Evolutionary conservation across 2,888 invertebrate species (phyloP).

Genomic region (Caenorhabditis panamensis): DNA sequence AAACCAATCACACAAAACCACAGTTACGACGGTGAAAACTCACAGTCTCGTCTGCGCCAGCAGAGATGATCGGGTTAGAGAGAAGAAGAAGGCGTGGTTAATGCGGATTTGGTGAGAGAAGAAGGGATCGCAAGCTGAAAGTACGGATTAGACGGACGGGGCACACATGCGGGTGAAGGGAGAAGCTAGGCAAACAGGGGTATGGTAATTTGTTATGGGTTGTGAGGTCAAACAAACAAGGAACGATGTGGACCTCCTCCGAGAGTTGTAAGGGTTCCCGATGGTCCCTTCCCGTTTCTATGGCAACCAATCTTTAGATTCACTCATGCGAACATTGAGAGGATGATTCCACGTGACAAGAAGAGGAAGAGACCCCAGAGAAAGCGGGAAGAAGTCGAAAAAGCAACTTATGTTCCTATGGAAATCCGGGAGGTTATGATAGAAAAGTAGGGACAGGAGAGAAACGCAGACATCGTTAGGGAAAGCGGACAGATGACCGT

Average conservation of each 20-base stretch:
- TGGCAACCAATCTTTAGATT: no score
- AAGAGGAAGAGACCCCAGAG: no score
- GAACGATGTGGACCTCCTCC: no score
- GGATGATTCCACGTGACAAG: no score
- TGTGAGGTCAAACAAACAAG: no score
- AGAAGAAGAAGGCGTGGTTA: constrained; percentile 25
- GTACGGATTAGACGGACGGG: constrained; percentile 31
- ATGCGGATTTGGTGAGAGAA: constrained; percentile 39
- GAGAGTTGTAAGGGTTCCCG: no score
- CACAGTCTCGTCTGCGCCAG: constrained; percentile 5
- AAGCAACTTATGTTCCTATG: constrained; percentile 4
- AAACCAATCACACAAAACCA: constrained; percentile 7
- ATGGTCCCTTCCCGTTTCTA: no score
- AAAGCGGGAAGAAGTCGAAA: no score
- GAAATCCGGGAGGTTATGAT: background rate
- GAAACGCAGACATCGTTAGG: constrained; percentile 9
- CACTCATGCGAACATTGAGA: no score
- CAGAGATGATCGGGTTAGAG: background rate
- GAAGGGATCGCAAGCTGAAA: constrained; percentile 16
- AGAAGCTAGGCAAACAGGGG: constrained; percentile 15
- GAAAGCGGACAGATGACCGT: constrained; percentile 19
- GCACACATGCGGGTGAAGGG: constrained; percentile 11
- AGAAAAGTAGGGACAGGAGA: no score
- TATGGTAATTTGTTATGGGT: constrained; percentile 7
- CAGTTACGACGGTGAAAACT: constrained; percentile 20